Percentiles rank a stretch among this genome's conserved stretches.
These are phyloP conservation scores for Notodonta ziczac DNA, from an alignment of 2,888 invertebrate species.

Conservation along the genomic window DNA sequence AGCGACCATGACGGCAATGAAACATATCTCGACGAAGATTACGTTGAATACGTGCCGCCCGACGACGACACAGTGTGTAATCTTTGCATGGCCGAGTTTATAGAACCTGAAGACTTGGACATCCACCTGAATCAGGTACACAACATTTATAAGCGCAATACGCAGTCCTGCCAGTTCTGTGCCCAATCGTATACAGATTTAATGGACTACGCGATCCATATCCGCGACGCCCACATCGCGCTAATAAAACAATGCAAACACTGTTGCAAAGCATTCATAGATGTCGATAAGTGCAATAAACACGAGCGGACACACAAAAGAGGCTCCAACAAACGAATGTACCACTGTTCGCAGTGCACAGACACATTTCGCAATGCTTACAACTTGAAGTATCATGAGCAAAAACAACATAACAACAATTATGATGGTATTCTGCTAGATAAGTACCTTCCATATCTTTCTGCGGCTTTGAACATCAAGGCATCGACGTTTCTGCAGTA, in stretches of 20 bases:
- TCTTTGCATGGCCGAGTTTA: constrained; percentile 51
- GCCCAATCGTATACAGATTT: constrained; percentile 37
- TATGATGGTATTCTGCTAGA: constrained; percentile 53
- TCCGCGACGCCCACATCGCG: constrained; percentile 38
- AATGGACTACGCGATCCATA: constrained; percentile 54
- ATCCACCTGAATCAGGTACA: constrained; percentile 64
- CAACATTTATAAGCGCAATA: constrained; percentile 2
- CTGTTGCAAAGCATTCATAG: constrained; percentile 56
- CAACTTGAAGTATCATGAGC: constrained; percentile 48
- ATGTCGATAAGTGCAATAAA: constrained; percentile 20
- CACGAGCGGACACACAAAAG: constrained; percentile 57
- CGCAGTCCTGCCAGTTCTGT: constrained; percentile 57
- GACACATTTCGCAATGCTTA: constrained; percentile 32
- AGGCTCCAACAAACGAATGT: constrained; percentile 17
- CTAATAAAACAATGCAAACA: constrained; percentile 50
- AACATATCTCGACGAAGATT: constrained; percentile 17
- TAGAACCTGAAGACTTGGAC: constrained; percentile 62
- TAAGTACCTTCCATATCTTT: constrained; percentile 47
- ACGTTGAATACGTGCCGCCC: neutral
- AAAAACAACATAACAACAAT: constrained; percentile 38
- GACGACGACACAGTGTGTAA: constrained; percentile 32
- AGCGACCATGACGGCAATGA: constrained; percentile 16
- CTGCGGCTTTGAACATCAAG: constrained; percentile 57
- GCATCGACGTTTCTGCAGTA: constrained; percentile 44
- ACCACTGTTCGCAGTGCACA: constrained; percentile 60